Percentiles rank a stretch among this genome's conserved stretches.
Evolutionary conservation across 2,888 invertebrate species (phyloP).

Genomic region (Orthonevra nobilis): DNA sequence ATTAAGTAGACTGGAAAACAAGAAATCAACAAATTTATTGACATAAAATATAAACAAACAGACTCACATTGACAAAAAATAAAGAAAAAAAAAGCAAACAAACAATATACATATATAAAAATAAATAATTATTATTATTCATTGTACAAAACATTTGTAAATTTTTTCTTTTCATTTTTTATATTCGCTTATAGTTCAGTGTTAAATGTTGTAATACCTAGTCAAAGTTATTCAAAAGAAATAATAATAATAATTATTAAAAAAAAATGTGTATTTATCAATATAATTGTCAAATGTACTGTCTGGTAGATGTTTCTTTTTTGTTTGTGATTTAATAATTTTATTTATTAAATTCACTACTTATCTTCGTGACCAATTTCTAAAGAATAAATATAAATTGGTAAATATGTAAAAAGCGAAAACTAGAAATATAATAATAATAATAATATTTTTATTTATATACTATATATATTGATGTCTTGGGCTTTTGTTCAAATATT

Average conservation of each 20-base stretch:
- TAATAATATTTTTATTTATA: conserved; percentile 15
- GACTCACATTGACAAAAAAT: conserved; percentile 30
- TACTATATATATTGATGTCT: conserved; percentile 42
- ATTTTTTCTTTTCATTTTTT: conserved; percentile 72
- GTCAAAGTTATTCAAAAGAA: conserved; percentile 19
- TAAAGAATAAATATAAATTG: conserved; percentile 15
- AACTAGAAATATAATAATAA: conserved; percentile 15
- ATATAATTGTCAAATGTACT: conserved; percentile 64
- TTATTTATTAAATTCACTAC: not conserved
- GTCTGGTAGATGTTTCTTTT: conserved; percentile 65
- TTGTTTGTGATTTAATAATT: not conserved
- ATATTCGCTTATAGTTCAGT: conserved; percentile 71
- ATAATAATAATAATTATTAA: conserved; percentile 12
- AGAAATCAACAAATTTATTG: conserved; percentile 37
- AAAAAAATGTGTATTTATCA: conserved; percentile 60
- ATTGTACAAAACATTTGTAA: conserved; percentile 71
- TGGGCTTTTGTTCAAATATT: conserved; percentile 58
- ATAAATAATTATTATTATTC: conserved; percentile 52
- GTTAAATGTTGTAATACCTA: conserved; percentile 71
- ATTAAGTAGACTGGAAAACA: conserved; percentile 66
- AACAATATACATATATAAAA: conserved; percentile 40
- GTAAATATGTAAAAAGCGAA: conserved; percentile 27
- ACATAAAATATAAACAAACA: conserved; percentile 19
- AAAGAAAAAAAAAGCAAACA: conserved; percentile 47
- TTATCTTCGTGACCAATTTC: conserved; percentile 47